Percentiles rank a stretch among this genome's conserved stretches.
Conservation (phyloP, 2,888 invertebrate genomes). For the Tryphoninae sp. region DNA sequence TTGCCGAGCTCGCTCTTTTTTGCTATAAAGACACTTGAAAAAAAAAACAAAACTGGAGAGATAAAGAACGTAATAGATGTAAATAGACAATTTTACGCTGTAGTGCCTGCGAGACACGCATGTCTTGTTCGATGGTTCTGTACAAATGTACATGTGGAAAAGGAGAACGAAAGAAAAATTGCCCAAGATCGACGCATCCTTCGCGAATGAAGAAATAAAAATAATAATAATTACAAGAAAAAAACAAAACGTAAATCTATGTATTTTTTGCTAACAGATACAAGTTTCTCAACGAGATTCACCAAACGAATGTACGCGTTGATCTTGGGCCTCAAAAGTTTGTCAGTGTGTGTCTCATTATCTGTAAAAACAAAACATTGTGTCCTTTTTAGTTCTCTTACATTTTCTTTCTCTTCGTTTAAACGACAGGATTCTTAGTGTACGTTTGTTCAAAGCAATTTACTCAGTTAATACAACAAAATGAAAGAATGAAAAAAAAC, state of each 20-base stretch:
- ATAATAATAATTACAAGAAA: not conserved
- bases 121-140: conserved; percentile 48
- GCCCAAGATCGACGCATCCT: conserved; percentile 41
- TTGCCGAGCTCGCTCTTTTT: conserved; percentile 32
- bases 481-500: conserved; percentile 10
- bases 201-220: conserved; percentile 21
- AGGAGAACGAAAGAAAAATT: conserved; percentile 14
- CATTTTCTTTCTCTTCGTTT: conserved; percentile 20
- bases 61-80: conserved; percentile 49
- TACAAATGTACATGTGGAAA: conserved; percentile 44
- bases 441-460: conserved; percentile 55
- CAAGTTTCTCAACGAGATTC: conserved; percentile 13
- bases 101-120: conserved; percentile 63
- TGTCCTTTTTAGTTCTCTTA: not conserved
- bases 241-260: conserved; percentile 21
- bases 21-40: conserved; percentile 22
- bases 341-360: conserved; percentile 45
- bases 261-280: conserved; percentile 49
- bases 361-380: conserved; percentile 21
- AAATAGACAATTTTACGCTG: conserved; percentile 57
- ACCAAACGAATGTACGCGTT: conserved; percentile 20
- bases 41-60: not conserved
- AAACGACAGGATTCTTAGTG: conserved; percentile 19
- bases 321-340: conserved; percentile 30
- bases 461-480: conserved; percentile 50